Base-by-base conservation (phyloP, 2,797 vertebrate species). In the Tokudaia tokunoshimensis region DNA sequence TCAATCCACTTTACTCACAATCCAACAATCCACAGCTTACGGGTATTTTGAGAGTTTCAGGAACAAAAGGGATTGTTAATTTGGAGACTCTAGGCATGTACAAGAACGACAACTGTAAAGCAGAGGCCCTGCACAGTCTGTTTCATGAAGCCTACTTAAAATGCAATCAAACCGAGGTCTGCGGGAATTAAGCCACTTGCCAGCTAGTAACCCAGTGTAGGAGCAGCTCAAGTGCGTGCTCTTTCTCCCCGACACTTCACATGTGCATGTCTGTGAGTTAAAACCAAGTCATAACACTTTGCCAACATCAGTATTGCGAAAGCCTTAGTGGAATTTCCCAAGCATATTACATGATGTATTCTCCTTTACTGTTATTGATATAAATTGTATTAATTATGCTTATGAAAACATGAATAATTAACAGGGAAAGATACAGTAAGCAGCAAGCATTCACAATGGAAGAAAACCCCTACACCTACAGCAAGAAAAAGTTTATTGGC, bases 391-490 rank as follows among this genome's bases (percentile, higher is more conserved):
- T 93, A 82, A 94, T 94, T 92, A 55, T 47, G 47, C 70, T 55
- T 93, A 75, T 24, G 37, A 91, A 96, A 88, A 57, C 72, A 96
- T 91, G 65, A 92, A 95, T 94, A 97, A 79, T 87, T 94, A 94
- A 88, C 37, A 91, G 41, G 3, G 75, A 41, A 86, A 93, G 82
- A 70, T 63, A 26, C 12, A 81, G 34, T 19, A 52, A 92, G 9
- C 24, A 89, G 4, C 24, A 93, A 95, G 24, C 55, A 67, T 74
- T 76, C 75, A 26, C 61, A 72, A 80, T 94, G 20, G 67, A 91
- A 96, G 70, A 80, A 89, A 67, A 92, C 22, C 52, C 55, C 19
- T 55, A 80, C 50, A 61, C 7, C 50, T 31, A 81, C 3, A n/a
- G 34, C 7, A 93, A 93, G 26, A 70, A 41, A 67, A 41, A 34